Conservation (phyloP, 2,888 invertebrate genomes). For the Gortyna flavago region DNA sequence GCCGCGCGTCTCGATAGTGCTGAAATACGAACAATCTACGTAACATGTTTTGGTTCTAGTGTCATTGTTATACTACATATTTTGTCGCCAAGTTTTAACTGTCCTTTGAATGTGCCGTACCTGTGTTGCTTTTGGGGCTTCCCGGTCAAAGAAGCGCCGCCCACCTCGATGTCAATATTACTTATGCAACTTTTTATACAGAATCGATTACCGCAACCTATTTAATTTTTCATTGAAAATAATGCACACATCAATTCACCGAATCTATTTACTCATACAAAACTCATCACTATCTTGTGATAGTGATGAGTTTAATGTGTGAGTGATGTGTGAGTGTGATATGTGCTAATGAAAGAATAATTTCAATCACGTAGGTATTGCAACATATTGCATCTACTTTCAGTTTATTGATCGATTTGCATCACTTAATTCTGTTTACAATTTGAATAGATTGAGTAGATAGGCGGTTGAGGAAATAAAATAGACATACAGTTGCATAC, state of each 20-base stretch:
- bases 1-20: conserved; percentile 83
- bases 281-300: conserved; percentile 5
- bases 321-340: no score
- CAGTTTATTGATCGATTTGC: conserved; percentile 33
- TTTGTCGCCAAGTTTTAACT: conserved; percentile 80
- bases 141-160: conserved; percentile 52
- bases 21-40: conserved; percentile 86
- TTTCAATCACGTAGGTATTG: conserved; percentile 12
- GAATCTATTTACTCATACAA: conserved; percentile 16
- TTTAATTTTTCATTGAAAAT: conserved; percentile 40
- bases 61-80: conserved; percentile 78
- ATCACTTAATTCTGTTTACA: conserved; percentile 42
- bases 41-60: conserved; percentile 85
- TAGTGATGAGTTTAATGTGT: no score
- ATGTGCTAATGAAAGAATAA: no score
- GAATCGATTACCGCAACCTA: conserved; percentile 36
- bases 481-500: conserved; percentile 22
- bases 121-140: conserved; percentile 65
- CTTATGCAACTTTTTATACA: conserved; percentile 30
- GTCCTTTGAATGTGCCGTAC: conserved; percentile 75
- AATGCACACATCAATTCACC: not conserved
- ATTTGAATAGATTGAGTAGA: conserved; percentile 32
- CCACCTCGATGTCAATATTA: conserved; percentile 41
- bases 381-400: conserved; percentile 21
- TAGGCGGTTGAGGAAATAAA: conserved; percentile 28